phyloP scores from a whole-genome alignment of 2,113 vertebrate species.

The Macaca fascicularis region T2T-MFA8v1.1 NC_088395.1:36336501-36337000 shows the following conservation, averaged over 20 bases:
- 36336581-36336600: no score
- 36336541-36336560: no score
- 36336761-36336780: neutral
- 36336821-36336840: neutral
- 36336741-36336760: neutral
- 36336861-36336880: neutral
- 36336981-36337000: neutral
- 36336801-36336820: neutral
- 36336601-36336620: no score
- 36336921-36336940: neutral
- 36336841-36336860: neutral
- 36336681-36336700: neutral
- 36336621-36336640: no score
- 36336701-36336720: neutral
- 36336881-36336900: neutral
- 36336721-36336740: neutral
- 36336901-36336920: neutral
- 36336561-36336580: no score
- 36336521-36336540: no score
- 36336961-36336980: neutral
- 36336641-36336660: neutral
- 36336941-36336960: neutral
- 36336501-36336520: no score
- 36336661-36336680: neutral
- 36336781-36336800: neutral